phyloP scores from a whole-genome alignment of 2,888 invertebrate genomes.

The Eupelmus urozonus region DNA sequence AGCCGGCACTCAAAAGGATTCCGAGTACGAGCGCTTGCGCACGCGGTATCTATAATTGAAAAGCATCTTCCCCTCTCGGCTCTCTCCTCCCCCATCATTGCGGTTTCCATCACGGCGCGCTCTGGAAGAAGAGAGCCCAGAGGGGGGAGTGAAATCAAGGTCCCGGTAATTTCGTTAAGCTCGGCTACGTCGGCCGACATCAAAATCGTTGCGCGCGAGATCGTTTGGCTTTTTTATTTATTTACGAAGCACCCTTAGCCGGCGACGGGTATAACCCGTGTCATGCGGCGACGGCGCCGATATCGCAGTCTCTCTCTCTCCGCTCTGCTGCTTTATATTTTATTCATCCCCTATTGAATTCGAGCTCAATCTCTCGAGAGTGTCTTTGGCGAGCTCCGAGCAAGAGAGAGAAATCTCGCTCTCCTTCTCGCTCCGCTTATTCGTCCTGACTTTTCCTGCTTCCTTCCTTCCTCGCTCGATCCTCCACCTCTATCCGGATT shows the following conservation, averaged over 20 bases:
- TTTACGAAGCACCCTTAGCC: slow-evolving; percentile 71
- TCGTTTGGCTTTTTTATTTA: slow-evolving; percentile 71
- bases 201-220: not conserved
- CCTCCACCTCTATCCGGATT: slow-evolving; percentile 24
- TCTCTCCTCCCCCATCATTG: not conserved
- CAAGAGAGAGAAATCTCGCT: slow-evolving; percentile 48
- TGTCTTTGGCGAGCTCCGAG: slow-evolving; percentile 68
- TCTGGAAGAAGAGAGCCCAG: not conserved
- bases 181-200: not conserved
- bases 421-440: slow-evolving; percentile 57
- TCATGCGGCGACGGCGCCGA: not conserved
- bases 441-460: slow-evolving; percentile 60
- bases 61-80: slow-evolving; percentile 9
- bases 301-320: slow-evolving; percentile 36
- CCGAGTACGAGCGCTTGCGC: not conserved
- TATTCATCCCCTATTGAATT: slow-evolving; percentile 77
- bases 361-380: slow-evolving; percentile 76
- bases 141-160: slow-evolving; percentile 15
- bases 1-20: slow-evolving; percentile 24
- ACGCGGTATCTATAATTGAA: slow-evolving; percentile 42
- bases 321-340: slow-evolving; percentile 73
- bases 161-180: slow-evolving; percentile 36
- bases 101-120: not conserved
- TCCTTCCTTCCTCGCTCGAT: slow-evolving; percentile 51
- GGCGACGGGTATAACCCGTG: slow-evolving; percentile 58